Evolutionary conservation across 2,797 vertebrate species (phyloP).

Genomic region (Gambusia yucatana): DNA sequence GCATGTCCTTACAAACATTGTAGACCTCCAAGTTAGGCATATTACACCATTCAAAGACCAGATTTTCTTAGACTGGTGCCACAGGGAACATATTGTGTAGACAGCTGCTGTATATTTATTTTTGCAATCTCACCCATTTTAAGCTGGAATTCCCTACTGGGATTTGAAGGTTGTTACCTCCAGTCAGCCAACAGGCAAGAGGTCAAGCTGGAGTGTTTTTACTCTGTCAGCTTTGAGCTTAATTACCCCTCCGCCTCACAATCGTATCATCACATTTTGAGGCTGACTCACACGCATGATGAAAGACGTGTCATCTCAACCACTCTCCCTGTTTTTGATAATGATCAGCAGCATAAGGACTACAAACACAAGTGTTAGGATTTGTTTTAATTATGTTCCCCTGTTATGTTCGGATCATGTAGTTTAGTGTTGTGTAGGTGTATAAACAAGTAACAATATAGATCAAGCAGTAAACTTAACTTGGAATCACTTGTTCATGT

Average conservation of each 20-base stretch:
- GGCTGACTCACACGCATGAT: conserved; percentile 40
- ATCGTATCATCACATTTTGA: conserved; percentile 27
- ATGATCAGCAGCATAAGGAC: conserved; percentile 41
- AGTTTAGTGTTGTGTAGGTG: conserved; percentile 6
- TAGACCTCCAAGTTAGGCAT: neutral
- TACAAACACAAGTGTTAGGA: conserved; percentile 25
- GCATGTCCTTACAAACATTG: neutral
- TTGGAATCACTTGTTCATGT: conserved; percentile 2
- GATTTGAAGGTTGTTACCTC: conserved; percentile 44
- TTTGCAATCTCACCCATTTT: conserved; percentile 24
- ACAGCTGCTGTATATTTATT: conserved; percentile 45
- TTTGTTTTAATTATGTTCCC: conserved; percentile 52
- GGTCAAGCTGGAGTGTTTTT: conserved; percentile 63
- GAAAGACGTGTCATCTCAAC: conserved; percentile 46
- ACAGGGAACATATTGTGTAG: conserved; percentile 9
- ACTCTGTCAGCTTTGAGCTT: conserved; percentile 54
- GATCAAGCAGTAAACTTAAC: conserved; percentile 29
- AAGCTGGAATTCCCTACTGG: conserved; percentile 41
- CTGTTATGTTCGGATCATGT: conserved; percentile 50
- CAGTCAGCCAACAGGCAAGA: conserved; percentile 28
- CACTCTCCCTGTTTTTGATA: conserved; percentile 43
- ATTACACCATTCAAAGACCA: neutral
- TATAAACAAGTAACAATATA: conserved; percentile 38
- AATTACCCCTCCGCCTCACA: conserved; percentile 48
- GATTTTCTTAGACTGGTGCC: neutral